phyloP scores from a whole-genome alignment of 2,888 invertebrate genomes.

The Phyllotreta cruciferae region DNA sequence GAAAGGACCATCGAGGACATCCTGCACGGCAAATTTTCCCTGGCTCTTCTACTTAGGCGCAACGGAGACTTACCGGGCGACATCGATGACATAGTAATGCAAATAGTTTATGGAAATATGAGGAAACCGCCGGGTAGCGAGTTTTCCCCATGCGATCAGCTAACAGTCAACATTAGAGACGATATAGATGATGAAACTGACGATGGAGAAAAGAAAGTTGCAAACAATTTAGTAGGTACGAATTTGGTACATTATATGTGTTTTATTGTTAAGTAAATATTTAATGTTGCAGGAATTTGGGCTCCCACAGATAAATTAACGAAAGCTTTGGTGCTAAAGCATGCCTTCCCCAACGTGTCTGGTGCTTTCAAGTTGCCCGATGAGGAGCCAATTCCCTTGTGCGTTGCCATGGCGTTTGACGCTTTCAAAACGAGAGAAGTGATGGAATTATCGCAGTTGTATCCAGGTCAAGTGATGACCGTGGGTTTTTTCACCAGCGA shows the following conservation, averaged over 20 bases:
- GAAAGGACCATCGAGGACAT: conserved; percentile 44
- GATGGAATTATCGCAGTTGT: conserved; percentile 62
- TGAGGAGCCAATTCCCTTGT: conserved; percentile 67
- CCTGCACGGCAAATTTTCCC: conserved; percentile 41
- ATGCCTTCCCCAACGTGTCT: conserved; percentile 62
- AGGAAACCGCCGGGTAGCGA: conserved; percentile 53
- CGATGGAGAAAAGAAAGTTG: conserved; percentile 5
- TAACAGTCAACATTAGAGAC: conserved; percentile 33
- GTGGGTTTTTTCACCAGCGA: conserved; percentile 76
- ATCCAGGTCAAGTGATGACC: conserved; percentile 65
- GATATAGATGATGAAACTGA: conserved; percentile 22
- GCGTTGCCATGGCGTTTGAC: conserved; percentile 72
- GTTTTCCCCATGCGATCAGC: conserved; percentile 46
- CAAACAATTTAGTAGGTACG: conserved; percentile 21
- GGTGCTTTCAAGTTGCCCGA: conserved; percentile 67
- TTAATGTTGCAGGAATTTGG: conserved; percentile 54
- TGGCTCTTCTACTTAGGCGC: conserved; percentile 48
- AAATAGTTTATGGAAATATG: conserved; percentile 54
- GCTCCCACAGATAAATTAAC: conserved; percentile 57
- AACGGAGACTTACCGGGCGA: conserved; percentile 47
- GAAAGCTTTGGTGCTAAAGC: conserved; percentile 57
- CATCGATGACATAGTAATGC: conserved; percentile 53
- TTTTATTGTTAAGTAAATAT: background rate
- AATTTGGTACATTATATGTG: background rate
- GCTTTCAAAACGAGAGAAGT: conserved; percentile 73